Conservation (phyloP, 2,888 invertebrate genomes). For the Clepsis dumicolana region DNA sequence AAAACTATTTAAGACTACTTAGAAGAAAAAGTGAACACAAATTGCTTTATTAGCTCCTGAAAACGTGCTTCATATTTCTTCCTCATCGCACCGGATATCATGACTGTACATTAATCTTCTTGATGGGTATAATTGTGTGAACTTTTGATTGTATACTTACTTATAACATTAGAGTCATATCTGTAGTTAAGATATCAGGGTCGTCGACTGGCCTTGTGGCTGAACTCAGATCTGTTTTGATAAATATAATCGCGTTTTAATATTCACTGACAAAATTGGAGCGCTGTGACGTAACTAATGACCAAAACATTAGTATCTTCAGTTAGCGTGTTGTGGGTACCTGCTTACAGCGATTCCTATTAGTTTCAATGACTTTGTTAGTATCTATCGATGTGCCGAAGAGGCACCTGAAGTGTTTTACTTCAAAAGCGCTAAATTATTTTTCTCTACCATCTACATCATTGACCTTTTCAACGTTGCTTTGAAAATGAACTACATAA, state of each 20-base stretch:
- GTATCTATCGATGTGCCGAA: too few relatives aligned
- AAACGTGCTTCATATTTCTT: constrained; percentile 27
- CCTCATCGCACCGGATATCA: constrained; percentile 27
- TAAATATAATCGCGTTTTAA: constrained; percentile 9
- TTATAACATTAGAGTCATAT: constrained; percentile 20
- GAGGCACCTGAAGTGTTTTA: too few relatives aligned
- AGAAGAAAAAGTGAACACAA: not conserved
- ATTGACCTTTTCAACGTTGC: too few relatives aligned
- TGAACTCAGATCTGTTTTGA: constrained; percentile 18
- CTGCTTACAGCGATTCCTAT: too few relatives aligned
- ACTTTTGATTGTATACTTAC: constrained; percentile 1
- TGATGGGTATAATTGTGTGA: constrained; percentile 37
- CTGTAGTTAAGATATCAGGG: constrained; percentile 17
- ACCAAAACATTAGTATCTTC: not conserved
- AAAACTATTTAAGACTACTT: not conserved
- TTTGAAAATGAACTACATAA: too few relatives aligned
- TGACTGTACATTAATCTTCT: constrained; percentile 27
- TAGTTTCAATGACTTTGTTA: too few relatives aligned
- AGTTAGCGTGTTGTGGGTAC: not conserved
- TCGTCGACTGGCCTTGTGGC: constrained; percentile 37
- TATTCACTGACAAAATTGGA: not conserved
- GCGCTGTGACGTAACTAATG: too few relatives aligned
- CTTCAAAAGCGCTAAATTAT: too few relatives aligned
- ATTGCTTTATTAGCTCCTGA: constrained; percentile 9
- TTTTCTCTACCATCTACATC: too few relatives aligned